A percentile compares a stretch with the other conserved stretches of the same genome.
phyloP scores from a whole-genome alignment of 2,113 vertebrate genomes.

The Nycticryphes semicollaris region DNA sequence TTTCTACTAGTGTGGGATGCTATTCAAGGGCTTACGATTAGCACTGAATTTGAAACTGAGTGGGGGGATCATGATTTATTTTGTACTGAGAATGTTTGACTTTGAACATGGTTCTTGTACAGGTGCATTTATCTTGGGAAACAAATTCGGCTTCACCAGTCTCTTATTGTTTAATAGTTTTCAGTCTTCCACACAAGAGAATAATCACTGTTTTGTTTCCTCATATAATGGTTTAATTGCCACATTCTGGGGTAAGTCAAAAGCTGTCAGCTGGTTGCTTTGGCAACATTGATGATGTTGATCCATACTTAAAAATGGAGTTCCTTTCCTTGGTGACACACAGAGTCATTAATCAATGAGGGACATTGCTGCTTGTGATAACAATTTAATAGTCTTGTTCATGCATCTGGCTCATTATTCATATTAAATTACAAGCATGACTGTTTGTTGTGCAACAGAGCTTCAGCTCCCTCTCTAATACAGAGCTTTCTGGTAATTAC shows the following conservation, averaged over 20 bases:
- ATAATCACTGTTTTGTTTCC: conserved; percentile 6
- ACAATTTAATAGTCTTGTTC: conserved; percentile 63
- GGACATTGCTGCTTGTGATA: conserved; percentile 14
- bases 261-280: background rate
- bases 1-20: background rate
- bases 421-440: conserved; percentile 47
- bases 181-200: background rate
- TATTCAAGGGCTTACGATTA: background rate
- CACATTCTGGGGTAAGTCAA: background rate
- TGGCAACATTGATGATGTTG: background rate
- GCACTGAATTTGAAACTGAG: background rate
- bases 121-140: background rate
- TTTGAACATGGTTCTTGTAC: background rate
- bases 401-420: conserved; percentile 61
- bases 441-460: conserved; percentile 58
- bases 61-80: background rate
- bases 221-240: conserved; percentile 38
- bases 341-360: conserved; percentile 45
- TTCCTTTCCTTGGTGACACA: conserved; percentile 45
- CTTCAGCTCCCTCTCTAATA: conserved; percentile 8
- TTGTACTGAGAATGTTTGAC: background rate
- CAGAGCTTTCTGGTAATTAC: conserved; percentile 28
- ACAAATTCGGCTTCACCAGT: background rate
- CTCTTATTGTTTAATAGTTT: background rate
- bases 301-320: conserved; percentile 43